phyloP scores from a whole-genome alignment of 2,797 vertebrate species.

The Microchirus variegatus region DNA sequence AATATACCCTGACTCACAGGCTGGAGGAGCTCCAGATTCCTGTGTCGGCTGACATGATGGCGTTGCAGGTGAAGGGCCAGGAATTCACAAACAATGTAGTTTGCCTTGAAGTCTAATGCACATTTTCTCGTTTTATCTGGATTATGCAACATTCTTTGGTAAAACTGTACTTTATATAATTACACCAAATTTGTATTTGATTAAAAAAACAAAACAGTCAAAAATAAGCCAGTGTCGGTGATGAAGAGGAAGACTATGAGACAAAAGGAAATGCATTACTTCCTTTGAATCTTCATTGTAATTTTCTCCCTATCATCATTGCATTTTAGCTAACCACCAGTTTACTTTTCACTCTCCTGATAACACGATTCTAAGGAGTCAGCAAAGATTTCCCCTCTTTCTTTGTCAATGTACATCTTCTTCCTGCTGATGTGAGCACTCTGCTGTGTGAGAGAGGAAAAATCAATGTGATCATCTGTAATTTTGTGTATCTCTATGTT shows the following conservation, averaged over 20 bases:
- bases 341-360: slow-evolving; percentile 13
- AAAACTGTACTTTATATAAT: no score
- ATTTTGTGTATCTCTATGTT: not conserved
- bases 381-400: slow-evolving; percentile 43
- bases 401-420: slow-evolving; percentile 34
- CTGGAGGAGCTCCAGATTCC: no score
- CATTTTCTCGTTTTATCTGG: no score
- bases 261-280: not conserved
- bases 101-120: no score
- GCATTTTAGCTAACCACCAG: not conserved
- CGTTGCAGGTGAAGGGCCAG: no score
- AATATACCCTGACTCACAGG: no score
- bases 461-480: not conserved
- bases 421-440: slow-evolving; percentile 55
- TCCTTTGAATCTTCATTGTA: not conserved
- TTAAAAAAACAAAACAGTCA: no score
- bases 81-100: no score
- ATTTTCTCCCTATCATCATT: not conserved
- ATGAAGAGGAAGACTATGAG: not conserved
- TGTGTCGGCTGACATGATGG: no score
- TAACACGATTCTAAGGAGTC: slow-evolving; percentile 38
- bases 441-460: slow-evolving; percentile 10
- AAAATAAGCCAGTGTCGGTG: no score
- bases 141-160: no score
- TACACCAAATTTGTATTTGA: no score